Evolutionary conservation across 1,140 invertebrate species (phyloP), one percentile per base, ranked within the genome.

Genomic region (Fopius arisanus): DNA sequence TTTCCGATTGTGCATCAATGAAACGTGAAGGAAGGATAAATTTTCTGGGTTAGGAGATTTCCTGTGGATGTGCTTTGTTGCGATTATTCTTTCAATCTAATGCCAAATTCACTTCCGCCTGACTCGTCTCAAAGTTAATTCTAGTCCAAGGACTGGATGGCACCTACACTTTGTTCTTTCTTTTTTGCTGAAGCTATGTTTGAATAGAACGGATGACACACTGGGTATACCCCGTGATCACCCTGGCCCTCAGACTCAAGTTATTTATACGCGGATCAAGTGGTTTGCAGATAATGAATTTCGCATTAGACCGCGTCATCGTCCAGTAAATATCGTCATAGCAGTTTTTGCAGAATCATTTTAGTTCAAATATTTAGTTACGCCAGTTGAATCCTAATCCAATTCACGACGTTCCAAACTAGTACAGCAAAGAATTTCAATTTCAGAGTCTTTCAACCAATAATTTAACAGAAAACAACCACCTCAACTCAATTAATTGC

Each of bases 181-280:
- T 26, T 28, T 26, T 59, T 26, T 28, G 54, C 14, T 19, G 6
- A 51, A 51, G 19, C 19, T 59, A 28, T 48, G 54, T 59, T 59
- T 59, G 54, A 59, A 59, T 59, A 59, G 54, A 59, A 59, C 54
- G 19, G 54, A 59, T 59, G 54, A 59, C 54, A 59, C 54, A 59
- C 54, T 59, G 54, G 54, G 54, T 59, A 59, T 59, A 59, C 54
- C 54, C 33, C 54, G 54, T 59, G 54, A 59, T 59, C 54, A 59
- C 54, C 54, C 54, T 59, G 54, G 54, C 54, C 54, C 54, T 59
- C 54, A 59, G 54, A 59, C 23, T 28, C 21, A 4, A 23, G 33
- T 37, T 59, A 59, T 59, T 59, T 59, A 59, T 59, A 59, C 14
- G 19, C 54, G 54, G 19, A 59, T 59, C 16, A 59, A 59, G 54